These are phyloP conservation scores for Cavia aperea DNA, from an alignment of 2,113 vertebrate genomes.

Conservation along the genomic window DNA sequence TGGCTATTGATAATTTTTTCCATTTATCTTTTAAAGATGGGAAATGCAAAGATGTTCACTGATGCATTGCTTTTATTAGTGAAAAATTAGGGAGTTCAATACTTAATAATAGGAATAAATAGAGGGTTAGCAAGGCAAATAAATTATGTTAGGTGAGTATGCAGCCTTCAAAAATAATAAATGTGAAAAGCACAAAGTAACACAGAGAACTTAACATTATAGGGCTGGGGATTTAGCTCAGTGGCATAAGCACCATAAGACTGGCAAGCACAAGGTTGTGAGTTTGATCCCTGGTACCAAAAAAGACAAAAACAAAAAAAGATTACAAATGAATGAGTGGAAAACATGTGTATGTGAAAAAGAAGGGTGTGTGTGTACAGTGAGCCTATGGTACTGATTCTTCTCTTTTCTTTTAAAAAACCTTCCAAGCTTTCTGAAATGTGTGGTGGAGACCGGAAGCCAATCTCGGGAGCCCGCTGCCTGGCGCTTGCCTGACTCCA, in stretches of 20 bases:
- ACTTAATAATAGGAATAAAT: not conserved
- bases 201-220: not conserved
- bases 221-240: no score
- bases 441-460: not conserved
- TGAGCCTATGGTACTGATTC: not conserved
- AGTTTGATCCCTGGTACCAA: no score
- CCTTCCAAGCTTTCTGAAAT: not conserved
- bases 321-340: not conserved
- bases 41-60: not conserved
- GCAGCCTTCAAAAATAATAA: not conserved
- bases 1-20: not conserved
- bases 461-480: not conserved
- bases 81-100: not conserved
- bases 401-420: not conserved
- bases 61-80: not conserved
- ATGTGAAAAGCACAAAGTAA: rapidly evolving
- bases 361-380: not conserved
- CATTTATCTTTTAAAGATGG: not conserved
- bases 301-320: no score
- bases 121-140: not conserved
- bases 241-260: no score
- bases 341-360: not conserved
- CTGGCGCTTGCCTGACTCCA: not conserved
- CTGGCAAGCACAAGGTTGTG: no score
- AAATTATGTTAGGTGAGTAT: rapidly evolving